A percentile compares a stretch with the other conserved stretches of the same genome.
Evolutionary conservation across 2,113 vertebrate genomes (phyloP).

Genomic region (Seriola quinqueradiata): DNA sequence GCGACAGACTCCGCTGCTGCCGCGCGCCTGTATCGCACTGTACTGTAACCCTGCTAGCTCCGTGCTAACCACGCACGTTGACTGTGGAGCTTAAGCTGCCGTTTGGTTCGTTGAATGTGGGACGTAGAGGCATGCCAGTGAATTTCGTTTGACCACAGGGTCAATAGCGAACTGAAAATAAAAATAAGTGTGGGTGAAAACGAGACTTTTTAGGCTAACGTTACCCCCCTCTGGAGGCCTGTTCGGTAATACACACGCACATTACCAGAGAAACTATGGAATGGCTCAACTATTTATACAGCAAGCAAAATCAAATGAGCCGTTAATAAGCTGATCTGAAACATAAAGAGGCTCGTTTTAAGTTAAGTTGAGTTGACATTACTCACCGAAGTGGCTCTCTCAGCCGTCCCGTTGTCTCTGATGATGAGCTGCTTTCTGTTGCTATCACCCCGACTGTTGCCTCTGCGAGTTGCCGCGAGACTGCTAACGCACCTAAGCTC

Average conservation of each 20-base stretch:
- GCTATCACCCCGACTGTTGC: constrained; percentile 55
- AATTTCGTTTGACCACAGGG: neutral
- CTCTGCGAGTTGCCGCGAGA: constrained; percentile 55
- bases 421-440: constrained; percentile 61
- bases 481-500: constrained; percentile 42
- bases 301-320: neutral
- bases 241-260: constrained; percentile 59
- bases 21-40: constrained; percentile 1
- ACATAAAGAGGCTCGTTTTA: neutral
- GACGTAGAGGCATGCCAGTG: neutral
- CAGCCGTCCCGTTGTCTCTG: constrained; percentile 52
- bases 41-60: constrained; percentile 45
- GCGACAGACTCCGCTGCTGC: neutral
- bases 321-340: neutral
- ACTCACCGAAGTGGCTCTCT: constrained; percentile 62
- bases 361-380: constrained; percentile 21
- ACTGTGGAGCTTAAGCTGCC: neutral
- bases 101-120: neutral
- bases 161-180: neutral
- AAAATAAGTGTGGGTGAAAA: neutral
- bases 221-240: constrained; percentile 77
- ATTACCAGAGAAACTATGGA: constrained; percentile 18
- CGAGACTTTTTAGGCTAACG: constrained; percentile 38
- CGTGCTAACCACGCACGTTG: constrained; percentile 49
- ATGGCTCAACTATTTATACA: constrained; percentile 16